Percentiles rank a stretch among this genome's conserved stretches.
These are phyloP conservation scores for Sclerodermus sp. DNA, from an alignment of 2,888 invertebrate genomes.

Conservation along the genomic window DNA sequence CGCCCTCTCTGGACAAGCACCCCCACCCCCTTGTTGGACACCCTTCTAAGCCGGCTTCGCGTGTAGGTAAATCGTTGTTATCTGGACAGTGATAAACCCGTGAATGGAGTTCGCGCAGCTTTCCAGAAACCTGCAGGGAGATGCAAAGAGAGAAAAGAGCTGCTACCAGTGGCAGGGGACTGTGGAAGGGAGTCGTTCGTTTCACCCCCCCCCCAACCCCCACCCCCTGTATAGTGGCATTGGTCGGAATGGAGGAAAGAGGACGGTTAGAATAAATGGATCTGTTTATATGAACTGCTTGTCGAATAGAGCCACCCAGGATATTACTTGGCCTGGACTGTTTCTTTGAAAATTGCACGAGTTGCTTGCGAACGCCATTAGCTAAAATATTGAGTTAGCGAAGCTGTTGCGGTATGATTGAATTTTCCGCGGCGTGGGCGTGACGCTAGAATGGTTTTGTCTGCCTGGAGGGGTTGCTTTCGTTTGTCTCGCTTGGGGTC, in stretches of 20 bases:
- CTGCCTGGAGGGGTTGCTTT: constrained; percentile 23
- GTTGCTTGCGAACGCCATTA: too few relatives aligned
- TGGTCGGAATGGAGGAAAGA: constrained; percentile 5
- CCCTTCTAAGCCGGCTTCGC: constrained; percentile 16
- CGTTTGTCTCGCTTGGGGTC: constrained; percentile 35
- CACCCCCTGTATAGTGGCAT: too few relatives aligned
- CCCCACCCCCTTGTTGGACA: constrained; percentile 21
- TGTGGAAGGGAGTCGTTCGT: too few relatives aligned
- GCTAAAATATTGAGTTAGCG: too few relatives aligned
- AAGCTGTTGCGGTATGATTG: constrained; percentile 28
- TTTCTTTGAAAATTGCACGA: too few relatives aligned
- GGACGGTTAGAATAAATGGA: constrained; percentile 36
- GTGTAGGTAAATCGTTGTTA: constrained; percentile 59
- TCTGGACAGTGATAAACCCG: constrained; percentile 59
- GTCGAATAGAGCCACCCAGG: constrained; percentile 4
- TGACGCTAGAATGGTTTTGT: constrained; percentile 16
- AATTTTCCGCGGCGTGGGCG: constrained; percentile 37
- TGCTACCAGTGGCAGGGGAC: constrained; percentile 7
- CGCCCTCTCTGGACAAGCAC: constrained; percentile 21
- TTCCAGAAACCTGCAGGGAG: constrained; percentile 27
- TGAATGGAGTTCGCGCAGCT: constrained; percentile 52
- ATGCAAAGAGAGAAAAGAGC: constrained; percentile 28
- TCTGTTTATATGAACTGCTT: constrained; percentile 40
- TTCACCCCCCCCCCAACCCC: too few relatives aligned
- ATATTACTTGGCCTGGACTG: too few relatives aligned